Evolutionary conservation across 2,797 vertebrate genomes (phyloP), one percentile per base, ranked within the genome.

Genomic region (Pipistrellus pipistrellus): DNA sequence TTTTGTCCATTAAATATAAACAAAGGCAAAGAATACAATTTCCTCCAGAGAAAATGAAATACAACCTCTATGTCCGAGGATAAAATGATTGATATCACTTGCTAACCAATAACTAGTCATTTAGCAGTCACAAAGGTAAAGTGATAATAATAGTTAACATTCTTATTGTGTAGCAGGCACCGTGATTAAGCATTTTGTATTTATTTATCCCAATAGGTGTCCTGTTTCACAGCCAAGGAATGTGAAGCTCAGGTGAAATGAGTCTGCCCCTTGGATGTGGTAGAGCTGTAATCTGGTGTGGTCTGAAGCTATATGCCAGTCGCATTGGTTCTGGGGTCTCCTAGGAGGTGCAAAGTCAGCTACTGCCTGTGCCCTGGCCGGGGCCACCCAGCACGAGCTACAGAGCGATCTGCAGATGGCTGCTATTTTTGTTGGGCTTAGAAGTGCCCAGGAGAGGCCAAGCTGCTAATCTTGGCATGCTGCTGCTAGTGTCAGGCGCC

Each of bases 31-130:
- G 71, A 32, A 85, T 25, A 57, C 32, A 66, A 85, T 9, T 1
- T 71, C 44, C 92, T 92, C 81, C 44, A 69, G 30, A 72, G 48
- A 46, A 82, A 91, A 95, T 53, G 48, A 95, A 86, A 38, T 77
- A 82, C 32, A 68, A 69, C 20, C 20, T 83, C 32, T 64, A 51
- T 71, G 10, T 64, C 30, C 46, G 32, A 83, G 17, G 12, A 86
- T 51, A 71, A 53, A 90, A 82, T 57, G 14, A 75, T 30, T 59
- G 64, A 64, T 91, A n/a, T 46, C 77, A 51, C 46, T 84, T 86
- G 80, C 38, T 64, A 93, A 86, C 25, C 27, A 64, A 51, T 14
- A 35, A 66, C 1, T n/a, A 46, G 25, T 83, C 25, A 85, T 14
- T 80, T 66, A 90, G 30, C 83, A 85, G 13, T 82, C 44, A 51